Conservation (phyloP, 2,113 vertebrate species). For the Cyanoliseus patagonus region DNA sequence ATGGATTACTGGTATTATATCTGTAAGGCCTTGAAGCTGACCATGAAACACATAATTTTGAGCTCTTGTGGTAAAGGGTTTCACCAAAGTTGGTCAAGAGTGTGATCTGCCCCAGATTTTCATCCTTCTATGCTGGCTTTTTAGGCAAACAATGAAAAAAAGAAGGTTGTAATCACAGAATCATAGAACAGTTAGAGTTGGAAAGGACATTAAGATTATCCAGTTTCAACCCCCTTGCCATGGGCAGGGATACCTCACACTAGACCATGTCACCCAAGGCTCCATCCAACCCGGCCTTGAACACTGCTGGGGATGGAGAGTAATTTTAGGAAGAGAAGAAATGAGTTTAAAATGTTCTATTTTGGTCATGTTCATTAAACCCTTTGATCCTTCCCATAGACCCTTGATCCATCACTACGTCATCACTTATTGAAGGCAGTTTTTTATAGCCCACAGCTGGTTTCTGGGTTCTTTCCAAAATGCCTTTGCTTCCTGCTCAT, state of each 20-base stretch:
- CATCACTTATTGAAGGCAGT: background rate
- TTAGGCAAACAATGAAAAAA: background rate
- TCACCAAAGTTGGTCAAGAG: background rate
- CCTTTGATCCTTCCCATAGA: conserved; percentile 36
- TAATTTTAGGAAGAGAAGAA: background rate
- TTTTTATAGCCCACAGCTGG: background rate
- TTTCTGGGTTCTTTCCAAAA: conserved; percentile 36
- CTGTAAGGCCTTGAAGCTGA: background rate
- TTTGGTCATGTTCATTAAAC: conserved; percentile 30
- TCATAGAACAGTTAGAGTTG: no score
- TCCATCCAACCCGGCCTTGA: no score
- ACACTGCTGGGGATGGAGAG: no score
- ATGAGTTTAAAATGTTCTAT: conserved; percentile 1
- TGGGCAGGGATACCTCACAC: no score
- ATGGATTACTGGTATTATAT: background rate
- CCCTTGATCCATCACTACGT: conserved; percentile 27
- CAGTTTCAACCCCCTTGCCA: no score
- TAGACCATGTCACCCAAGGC: no score
- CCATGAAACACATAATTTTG: background rate
- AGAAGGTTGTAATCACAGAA: background rate
- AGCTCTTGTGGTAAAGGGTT: background rate
- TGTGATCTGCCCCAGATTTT: background rate
- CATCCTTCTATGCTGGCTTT: background rate
- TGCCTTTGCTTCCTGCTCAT: background rate
- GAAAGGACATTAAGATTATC: no score